Evolutionary conservation across 2,888 invertebrate species (phyloP).

Genomic region (Phengaris arion): DNA sequence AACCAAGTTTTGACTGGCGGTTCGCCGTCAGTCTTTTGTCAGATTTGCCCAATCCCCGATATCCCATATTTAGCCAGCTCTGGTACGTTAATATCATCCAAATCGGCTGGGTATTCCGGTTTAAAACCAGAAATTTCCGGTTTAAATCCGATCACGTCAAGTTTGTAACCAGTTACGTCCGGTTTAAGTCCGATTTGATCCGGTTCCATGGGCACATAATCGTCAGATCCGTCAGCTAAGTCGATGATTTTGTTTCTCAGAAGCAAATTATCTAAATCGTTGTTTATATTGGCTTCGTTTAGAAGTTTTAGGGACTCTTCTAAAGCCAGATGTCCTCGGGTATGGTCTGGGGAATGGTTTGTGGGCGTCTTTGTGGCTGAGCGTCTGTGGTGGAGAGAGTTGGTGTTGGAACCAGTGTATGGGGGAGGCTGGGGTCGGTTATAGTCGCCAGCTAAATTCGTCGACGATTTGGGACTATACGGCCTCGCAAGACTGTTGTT

Average conservation of each 20-base stretch:
- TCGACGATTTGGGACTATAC: constrained; percentile 70
- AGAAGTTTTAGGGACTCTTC: constrained; percentile 71
- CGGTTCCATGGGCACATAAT: constrained; percentile 64
- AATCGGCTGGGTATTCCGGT: constrained; percentile 41
- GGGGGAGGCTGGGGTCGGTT: constrained; percentile 75
- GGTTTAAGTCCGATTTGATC: constrained; percentile 39
- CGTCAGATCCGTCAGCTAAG: constrained; percentile 61
- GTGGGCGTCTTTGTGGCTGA: constrained; percentile 52
- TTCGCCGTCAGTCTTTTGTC: constrained; percentile 62
- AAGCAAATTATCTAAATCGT: constrained; percentile 54
- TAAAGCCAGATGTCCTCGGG: constrained; percentile 56
- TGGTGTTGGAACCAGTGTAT: constrained; percentile 61
- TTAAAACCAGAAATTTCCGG: constrained; percentile 40
- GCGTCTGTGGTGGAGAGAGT: constrained; percentile 63
- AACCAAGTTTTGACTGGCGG: constrained; percentile 77
- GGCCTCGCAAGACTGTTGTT: constrained; percentile 77
- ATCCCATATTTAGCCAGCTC: constrained; percentile 64
- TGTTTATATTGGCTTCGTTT: constrained; percentile 69
- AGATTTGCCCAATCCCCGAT: constrained; percentile 55
- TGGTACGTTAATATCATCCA: constrained; percentile 64
- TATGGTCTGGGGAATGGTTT: constrained; percentile 56
- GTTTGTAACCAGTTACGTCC: no score
- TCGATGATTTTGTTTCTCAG: constrained; percentile 65
- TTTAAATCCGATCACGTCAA: constrained; percentile 27
- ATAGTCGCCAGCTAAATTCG: constrained; percentile 66